These are phyloP conservation scores for Cryptotis parvus DNA, from an alignment of 2,113 vertebrate species.

Conservation along the genomic window DNA sequence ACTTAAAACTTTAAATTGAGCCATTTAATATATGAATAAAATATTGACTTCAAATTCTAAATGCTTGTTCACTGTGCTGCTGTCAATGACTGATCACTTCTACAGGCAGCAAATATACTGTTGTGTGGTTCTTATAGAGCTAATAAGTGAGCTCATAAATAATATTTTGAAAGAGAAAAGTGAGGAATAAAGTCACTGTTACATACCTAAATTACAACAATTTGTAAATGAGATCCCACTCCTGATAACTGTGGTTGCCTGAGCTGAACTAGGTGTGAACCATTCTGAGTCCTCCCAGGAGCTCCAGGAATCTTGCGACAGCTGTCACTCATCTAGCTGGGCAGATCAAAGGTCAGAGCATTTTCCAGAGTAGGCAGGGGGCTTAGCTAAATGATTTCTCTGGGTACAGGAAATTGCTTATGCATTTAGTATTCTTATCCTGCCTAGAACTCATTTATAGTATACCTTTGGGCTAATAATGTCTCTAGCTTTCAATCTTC, in stretches of 20 bases:
- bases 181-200: conserved; percentile 8
- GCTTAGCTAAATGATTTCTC: conserved; percentile 31
- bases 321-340: not conserved
- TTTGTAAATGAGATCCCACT: not conserved
- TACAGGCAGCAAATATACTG: conserved; percentile 17
- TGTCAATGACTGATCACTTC: not conserved
- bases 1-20: conserved; percentile 68
- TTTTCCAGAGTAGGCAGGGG: not conserved
- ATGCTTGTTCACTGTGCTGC: conserved; percentile 1
- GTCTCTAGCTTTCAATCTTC: conserved; percentile 29
- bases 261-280: not conserved
- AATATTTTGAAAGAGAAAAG: conserved; percentile 31
- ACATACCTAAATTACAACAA: conserved; percentile 42
- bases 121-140: conserved; percentile 7
- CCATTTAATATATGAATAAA: conserved; percentile 58
- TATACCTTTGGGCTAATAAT: not conserved
- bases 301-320: not conserved
- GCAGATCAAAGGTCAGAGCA: not conserved
- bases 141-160: conserved; percentile 18
- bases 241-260: not conserved
- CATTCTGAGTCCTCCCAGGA: not conserved
- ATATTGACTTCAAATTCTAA: conserved; percentile 49
- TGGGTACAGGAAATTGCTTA: not conserved
- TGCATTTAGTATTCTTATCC: not conserved
- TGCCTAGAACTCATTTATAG: not conserved